phyloP scores from a whole-genome alignment of 1,140 invertebrate genomes.

The Drosophila ironensis region DNA sequence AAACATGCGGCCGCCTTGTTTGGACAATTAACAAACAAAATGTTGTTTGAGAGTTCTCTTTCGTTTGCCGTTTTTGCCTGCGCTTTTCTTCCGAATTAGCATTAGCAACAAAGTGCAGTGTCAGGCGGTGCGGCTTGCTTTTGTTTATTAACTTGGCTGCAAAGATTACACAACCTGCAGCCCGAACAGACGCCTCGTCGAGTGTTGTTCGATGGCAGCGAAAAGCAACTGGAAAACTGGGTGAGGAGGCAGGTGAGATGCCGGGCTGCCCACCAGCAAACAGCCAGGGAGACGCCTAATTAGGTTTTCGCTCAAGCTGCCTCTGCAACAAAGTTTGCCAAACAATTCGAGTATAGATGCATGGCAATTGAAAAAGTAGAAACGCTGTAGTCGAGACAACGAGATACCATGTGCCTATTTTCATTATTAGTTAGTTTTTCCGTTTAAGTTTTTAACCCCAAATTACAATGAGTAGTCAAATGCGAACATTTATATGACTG shows the following conservation, averaged over 20 bases:
- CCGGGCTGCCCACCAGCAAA: conserved; percentile 34
- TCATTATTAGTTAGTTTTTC: too few species aligned
- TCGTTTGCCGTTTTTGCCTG: background rate
- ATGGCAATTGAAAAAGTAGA: conserved; percentile 34
- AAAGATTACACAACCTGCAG: conserved; percentile 42
- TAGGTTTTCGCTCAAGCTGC: conserved; percentile 19
- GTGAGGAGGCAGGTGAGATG: conserved; percentile 12
- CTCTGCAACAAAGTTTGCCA: conserved; percentile 1
- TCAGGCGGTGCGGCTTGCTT: conserved; percentile 21
- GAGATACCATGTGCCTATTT: too few species aligned
- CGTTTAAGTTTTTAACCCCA: too few species aligned
- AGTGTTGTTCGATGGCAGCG: conserved; percentile 28
- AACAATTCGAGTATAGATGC: conserved; percentile 27
- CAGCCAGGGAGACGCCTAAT: conserved; percentile 45
- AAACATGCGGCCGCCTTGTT: background rate
- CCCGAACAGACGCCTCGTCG: conserved; percentile 20
- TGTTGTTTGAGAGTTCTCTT: background rate
- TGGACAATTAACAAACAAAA: background rate
- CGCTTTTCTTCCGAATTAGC: conserved; percentile 5
- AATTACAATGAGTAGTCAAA: too few species aligned
- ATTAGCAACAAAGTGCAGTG: conserved; percentile 30
- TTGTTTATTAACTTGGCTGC: conserved; percentile 3
- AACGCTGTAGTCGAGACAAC: too few species aligned
- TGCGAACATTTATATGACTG: too few species aligned
- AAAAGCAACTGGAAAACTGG: background rate